Evolutionary conservation across 2,888 invertebrate genomes (phyloP).

Genomic region (Myopa tessellatipennis): DNA sequence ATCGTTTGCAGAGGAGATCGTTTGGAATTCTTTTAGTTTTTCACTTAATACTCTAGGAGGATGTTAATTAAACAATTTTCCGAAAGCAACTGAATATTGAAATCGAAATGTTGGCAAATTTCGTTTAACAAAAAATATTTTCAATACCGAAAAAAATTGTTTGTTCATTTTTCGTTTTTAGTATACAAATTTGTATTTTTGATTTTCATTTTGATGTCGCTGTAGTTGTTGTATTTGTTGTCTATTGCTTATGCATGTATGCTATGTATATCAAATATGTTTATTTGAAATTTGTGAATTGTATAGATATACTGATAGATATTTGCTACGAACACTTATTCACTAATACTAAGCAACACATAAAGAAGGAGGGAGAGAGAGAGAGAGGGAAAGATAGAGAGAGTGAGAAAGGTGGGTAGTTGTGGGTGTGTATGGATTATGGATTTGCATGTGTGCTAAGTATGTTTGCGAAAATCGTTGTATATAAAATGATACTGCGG

Average conservation of each 20-base stretch:
- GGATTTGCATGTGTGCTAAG: neutral
- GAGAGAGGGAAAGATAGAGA: no score
- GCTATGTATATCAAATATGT: neutral
- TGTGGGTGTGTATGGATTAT: neutral
- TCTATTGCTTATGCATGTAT: neutral
- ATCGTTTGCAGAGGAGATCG: constrained; percentile 58
- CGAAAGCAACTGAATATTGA: constrained; percentile 68
- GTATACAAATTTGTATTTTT: constrained; percentile 27
- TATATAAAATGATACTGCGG: constrained; percentile 22
- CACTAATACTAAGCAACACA: no score
- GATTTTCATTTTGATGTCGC: constrained; percentile 22
- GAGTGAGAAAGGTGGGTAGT: neutral
- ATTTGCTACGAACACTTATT: no score
- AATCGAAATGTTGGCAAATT: constrained; percentile 62
- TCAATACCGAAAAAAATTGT: constrained; percentile 31
- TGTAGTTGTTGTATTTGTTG: constrained; percentile 15
- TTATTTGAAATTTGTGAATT: no score
- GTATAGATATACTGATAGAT: no score
- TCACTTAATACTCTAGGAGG: constrained; percentile 55
- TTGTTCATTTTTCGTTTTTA: constrained; percentile 15
- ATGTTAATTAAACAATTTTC: constrained; percentile 69
- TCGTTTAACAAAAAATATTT: constrained; percentile 47
- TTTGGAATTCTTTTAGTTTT: constrained; percentile 56
- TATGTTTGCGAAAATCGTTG: constrained; percentile 1
- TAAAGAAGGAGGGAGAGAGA: neutral